phyloP scores from a whole-genome alignment of 2,113 vertebrate species.

The Craseonycteris thonglongyai region DNA sequence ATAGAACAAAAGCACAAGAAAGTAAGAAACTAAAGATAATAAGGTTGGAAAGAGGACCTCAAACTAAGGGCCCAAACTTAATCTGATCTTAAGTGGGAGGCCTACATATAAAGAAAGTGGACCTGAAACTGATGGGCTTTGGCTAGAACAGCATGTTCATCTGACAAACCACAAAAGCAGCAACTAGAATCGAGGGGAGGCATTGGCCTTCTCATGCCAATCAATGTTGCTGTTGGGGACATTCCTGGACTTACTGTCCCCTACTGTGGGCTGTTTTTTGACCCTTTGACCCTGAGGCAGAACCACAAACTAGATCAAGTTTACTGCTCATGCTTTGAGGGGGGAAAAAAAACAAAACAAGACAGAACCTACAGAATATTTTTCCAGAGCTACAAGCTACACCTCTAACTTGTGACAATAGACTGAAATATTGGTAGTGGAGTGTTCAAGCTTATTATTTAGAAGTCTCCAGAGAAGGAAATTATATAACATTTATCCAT shows the following conservation, averaged over 20 bases:
- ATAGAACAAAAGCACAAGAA: neutral
- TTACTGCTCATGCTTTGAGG: neutral
- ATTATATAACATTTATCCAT: neutral
- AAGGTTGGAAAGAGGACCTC: neutral
- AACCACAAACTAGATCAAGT: slow-evolving; percentile 9
- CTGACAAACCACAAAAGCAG: neutral
- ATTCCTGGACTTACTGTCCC: neutral
- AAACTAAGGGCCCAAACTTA: neutral
- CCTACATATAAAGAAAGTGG: neutral
- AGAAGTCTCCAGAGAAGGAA: neutral
- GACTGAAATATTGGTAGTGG: neutral
- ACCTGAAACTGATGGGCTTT: neutral
- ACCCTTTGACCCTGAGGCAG: neutral
- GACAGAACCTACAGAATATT: neutral
- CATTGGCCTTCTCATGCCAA: neutral
- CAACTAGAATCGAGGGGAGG: neutral
- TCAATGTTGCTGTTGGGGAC: neutral
- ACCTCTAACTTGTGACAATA: neutral
- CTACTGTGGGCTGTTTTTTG: neutral
- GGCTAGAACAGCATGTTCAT: slow-evolving; percentile 12
- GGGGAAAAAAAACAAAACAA: neutral
- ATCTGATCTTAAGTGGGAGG: neutral
- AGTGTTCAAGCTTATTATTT: neutral
- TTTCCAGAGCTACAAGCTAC: neutral
- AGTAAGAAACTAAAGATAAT: neutral